Conservation (phyloP, 1,140 invertebrate species). For the Dreissena rostriformis region DNA sequence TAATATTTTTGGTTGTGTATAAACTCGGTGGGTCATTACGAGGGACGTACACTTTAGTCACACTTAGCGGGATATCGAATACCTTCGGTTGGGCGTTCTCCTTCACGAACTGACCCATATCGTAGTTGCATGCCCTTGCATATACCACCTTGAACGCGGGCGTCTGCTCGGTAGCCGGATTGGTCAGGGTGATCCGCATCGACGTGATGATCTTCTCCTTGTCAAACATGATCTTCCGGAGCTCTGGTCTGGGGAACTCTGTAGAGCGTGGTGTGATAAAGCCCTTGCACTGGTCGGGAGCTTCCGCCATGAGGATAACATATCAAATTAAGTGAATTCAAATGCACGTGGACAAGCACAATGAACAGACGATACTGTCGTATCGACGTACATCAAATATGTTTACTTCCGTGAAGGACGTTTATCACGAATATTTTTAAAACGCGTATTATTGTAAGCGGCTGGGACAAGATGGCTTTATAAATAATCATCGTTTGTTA, state of each 20-base stretch:
- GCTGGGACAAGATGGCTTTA: too few species aligned
- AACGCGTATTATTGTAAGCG: too few species aligned
- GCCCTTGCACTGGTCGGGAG: background rate
- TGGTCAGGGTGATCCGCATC: conserved; percentile 12
- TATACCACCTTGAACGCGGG: conserved; percentile 38
- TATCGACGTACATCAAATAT: too few species aligned
- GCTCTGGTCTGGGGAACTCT: background rate
- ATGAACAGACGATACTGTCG: too few species aligned
- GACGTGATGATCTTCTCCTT: conserved; percentile 55
- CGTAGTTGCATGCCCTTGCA: conserved; percentile 49
- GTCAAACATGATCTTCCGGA: conserved; percentile 25
- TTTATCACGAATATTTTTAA: too few species aligned
- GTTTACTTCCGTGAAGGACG: too few species aligned
- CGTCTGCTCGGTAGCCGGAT: background rate
- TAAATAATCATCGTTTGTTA: too few species aligned
- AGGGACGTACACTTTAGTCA: too few species aligned
- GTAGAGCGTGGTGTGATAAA: background rate
- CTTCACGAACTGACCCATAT: background rate
- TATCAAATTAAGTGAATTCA: too few species aligned
- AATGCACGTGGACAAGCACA: too few species aligned
- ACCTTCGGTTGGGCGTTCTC: background rate
- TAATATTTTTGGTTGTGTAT: too few species aligned
- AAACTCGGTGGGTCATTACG: too few species aligned
- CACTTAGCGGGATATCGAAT: background rate
- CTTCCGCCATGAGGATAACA: background rate